Conservation (phyloP, 2,888 invertebrate genomes). For the Glaucopsyche alexis region DNA sequence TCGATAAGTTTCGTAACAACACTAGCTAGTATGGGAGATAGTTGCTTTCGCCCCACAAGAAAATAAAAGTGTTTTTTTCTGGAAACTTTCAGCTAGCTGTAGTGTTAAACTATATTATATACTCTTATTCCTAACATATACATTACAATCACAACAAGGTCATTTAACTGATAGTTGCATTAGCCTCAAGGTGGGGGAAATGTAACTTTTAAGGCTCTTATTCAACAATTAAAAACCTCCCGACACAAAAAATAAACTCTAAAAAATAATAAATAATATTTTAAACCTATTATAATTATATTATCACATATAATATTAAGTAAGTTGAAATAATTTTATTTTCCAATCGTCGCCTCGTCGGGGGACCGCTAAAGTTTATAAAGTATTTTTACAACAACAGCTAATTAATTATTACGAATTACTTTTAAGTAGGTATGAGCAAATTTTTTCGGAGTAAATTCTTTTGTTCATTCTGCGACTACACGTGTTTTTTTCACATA, state of each 20-base stretch:
- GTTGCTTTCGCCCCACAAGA: slow-evolving; percentile 11
- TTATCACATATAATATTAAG: too few relatives aligned
- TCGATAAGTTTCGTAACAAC: slow-evolving; percentile 16
- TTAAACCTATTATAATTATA: slow-evolving; percentile 8
- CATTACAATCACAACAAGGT: slow-evolving; percentile 20
- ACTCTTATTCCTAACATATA: slow-evolving; percentile 11
- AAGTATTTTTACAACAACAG: too few relatives aligned
- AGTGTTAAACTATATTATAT: slow-evolving; percentile 25
- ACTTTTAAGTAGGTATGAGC: too few relatives aligned
- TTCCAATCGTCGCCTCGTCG: too few relatives aligned
- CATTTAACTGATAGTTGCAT: slow-evolving; percentile 25
- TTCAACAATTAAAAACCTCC: slow-evolving; percentile 23
- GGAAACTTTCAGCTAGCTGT: slow-evolving; percentile 6
- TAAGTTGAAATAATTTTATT: too few relatives aligned
- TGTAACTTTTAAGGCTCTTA: slow-evolving; percentile 23
- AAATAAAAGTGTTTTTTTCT: slow-evolving; percentile 3
- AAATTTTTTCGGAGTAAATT: too few relatives aligned
- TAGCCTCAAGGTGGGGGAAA: slow-evolving; percentile 21
- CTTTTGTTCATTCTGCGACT: too few relatives aligned
- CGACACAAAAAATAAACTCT: neutral
- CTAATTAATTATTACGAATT: too few relatives aligned
- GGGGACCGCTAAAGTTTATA: too few relatives aligned
- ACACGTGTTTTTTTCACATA: too few relatives aligned
- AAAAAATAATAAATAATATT: slow-evolving; percentile 14
- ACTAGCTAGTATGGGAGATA: slow-evolving; percentile 25